Percentiles rank a stretch among this genome's conserved stretches.
Evolutionary conservation across 2,113 vertebrate genomes (phyloP).

Genomic region (Carassius gibelio): DNA sequence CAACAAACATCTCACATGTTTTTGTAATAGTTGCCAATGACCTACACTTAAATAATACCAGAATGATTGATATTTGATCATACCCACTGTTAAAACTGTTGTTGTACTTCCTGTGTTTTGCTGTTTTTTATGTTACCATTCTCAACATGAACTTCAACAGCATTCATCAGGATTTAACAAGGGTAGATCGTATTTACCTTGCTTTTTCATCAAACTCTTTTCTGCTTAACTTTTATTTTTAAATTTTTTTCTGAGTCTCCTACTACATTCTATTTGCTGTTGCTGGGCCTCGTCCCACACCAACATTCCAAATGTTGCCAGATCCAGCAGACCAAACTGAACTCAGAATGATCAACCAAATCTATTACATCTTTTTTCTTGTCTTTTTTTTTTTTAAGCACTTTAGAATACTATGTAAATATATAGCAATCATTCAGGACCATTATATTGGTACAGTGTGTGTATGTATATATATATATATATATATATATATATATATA

Average conservation of each 20-base stretch:
- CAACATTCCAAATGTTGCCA: neutral
- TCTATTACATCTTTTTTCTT: too few species aligned
- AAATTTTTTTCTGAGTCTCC: too few species aligned
- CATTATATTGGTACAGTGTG: too few species aligned
- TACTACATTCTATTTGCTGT: constrained; percentile 17
- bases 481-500: too few species aligned
- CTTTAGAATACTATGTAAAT: too few species aligned
- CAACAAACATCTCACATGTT: neutral
- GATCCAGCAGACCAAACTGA: constrained; percentile 16
- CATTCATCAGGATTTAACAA: constrained; percentile 21
- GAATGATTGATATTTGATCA: too few species aligned
- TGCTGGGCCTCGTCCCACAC: constrained; percentile 24
- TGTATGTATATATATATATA: too few species aligned
- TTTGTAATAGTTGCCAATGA: neutral
- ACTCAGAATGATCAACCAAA: too few species aligned
- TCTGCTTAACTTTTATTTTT: neutral
- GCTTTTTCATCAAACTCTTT: neutral
- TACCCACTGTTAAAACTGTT: neutral
- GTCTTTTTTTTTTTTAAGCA: too few species aligned
- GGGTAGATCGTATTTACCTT: neutral
- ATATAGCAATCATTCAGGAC: too few species aligned
- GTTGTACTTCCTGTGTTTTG: neutral
- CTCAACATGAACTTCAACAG: too few species aligned
- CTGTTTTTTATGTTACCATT: neutral
- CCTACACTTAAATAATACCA: neutral